Base-by-base conservation (phyloP, 2,113 vertebrate genomes). In the Oncorhynchus clarkii region DNA sequence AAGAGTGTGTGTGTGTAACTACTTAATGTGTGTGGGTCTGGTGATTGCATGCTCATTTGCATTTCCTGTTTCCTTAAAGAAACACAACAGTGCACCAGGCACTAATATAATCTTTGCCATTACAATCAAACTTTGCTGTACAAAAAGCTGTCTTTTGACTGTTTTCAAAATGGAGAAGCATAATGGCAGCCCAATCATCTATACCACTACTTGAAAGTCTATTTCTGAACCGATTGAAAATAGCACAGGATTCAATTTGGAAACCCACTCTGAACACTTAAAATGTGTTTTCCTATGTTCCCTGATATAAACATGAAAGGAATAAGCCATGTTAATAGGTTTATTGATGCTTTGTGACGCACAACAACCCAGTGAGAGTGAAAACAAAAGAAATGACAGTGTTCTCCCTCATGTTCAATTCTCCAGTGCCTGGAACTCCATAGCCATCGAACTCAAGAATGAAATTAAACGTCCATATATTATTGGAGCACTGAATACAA, bases 401-500 rank as follows among this genome's bases (percentile, higher is more conserved):
- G 27, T 26, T 54, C 70, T 54, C 45, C 49, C 27, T 45, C 9
- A 45, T 11, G 39, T 45, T 45, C 39, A 45, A 12, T 45, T 45
- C 39, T 45, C 39, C 39, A 45, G 39, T 45, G 9, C 11, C 9
- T 45, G 39, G 71, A 48, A 79, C 54, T 79, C 60, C 34, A 64
- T 45, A 68, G 20, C 31, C 57, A 14, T 64, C 13, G 31, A 76
- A 72, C 48, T 22, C 49, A 60, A 72, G 59, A 79, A 71, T 27
- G 67, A 65, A 77, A 79, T 66, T 20, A 69, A 70, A 70, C 66
- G 8, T 45, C 45, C 12, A 64, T 22, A 26, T 65, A 72, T 45
- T 74, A 68, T 64, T 79, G 5, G 67, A 60, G 26, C 57, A 66
- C 71, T 73, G 24, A 29, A 66, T 76, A 57, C 51, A 71, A 66